Percentiles rank a stretch among this genome's conserved stretches.
Conservation (phyloP, 2,888 invertebrate genomes). For the Tenthredo scrophulariae region DNA sequence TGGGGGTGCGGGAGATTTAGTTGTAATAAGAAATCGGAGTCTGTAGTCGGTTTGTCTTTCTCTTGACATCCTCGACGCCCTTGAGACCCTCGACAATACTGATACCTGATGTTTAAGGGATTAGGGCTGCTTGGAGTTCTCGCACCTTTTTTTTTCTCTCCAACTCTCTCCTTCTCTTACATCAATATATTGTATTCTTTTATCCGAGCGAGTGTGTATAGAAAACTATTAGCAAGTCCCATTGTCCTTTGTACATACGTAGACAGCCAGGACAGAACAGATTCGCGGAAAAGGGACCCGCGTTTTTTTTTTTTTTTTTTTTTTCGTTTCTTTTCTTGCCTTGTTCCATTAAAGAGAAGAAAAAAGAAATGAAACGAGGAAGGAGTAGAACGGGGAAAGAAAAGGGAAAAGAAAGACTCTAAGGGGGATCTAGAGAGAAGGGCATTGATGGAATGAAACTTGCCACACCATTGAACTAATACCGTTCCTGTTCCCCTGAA, state of each 20-base stretch:
- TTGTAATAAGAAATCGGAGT: slow-evolving; percentile 12
- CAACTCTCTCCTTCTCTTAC: neutral
- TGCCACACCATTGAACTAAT: slow-evolving; percentile 49
- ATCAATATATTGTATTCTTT: slow-evolving; percentile 32
- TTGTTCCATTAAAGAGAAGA: slow-evolving; percentile 13
- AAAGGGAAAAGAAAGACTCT: neutral
- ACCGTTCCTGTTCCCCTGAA: slow-evolving; percentile 28
- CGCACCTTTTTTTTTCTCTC: neutral
- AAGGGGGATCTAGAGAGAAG: neutral
- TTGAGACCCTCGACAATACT: slow-evolving; percentile 15
- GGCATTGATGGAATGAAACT: slow-evolving; percentile 47
- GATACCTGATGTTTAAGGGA: slow-evolving; percentile 47
- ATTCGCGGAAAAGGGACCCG: slow-evolving; percentile 4
- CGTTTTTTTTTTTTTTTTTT: neutral
- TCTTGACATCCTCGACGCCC: slow-evolving; percentile 31
- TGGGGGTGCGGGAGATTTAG: neutral
- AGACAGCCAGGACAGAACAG: slow-evolving; percentile 6
- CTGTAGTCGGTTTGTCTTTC: slow-evolving; percentile 13
- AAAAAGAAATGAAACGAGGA: neutral
- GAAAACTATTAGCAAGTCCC: slow-evolving; percentile 37
- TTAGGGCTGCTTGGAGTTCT: slow-evolving; percentile 11
- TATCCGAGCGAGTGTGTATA: slow-evolving; percentile 1
- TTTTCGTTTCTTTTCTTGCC: neutral
- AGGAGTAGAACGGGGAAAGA: neutral
- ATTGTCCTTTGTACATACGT: neutral